phyloP scores from a whole-genome alignment of 2,113 vertebrate species.

The Zosterops lateralis region DNA sequence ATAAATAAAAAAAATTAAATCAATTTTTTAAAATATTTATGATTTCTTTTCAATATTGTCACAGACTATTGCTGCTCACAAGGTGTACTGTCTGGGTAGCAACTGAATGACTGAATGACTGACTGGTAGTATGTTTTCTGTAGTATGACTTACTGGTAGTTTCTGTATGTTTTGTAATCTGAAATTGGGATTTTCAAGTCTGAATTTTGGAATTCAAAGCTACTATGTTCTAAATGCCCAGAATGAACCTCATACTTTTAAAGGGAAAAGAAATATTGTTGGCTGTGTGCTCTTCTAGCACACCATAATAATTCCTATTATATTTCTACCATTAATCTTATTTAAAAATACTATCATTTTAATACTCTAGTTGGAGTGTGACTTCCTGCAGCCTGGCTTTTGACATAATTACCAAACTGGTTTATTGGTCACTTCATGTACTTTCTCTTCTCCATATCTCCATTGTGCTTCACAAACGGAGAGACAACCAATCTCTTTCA shows the following conservation, averaged over 20 bases:
- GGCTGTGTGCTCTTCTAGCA: background rate
- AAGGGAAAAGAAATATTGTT: background rate
- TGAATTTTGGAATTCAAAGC: background rate
- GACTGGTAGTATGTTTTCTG: background rate
- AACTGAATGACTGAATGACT: too few relatives aligned
- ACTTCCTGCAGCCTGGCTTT: background rate
- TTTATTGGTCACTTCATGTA: background rate
- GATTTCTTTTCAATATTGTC: too few relatives aligned
- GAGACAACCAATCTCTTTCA: background rate
- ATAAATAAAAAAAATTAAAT: too few relatives aligned
- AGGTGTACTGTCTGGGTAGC: too few relatives aligned
- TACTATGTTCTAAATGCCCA: background rate
- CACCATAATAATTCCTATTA: background rate
- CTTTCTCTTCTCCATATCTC: background rate
- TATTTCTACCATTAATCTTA: background rate
- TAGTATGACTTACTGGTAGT: too few relatives aligned
- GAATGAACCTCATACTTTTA: rapidly evolving
- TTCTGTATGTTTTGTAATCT: background rate
- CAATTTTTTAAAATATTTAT: too few relatives aligned
- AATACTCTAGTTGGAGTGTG: background rate
- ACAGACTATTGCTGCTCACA: too few relatives aligned
- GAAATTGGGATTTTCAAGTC: background rate
- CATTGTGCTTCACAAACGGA: background rate
- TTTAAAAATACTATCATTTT: background rate
- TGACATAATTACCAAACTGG: background rate